phyloP scores from a whole-genome alignment of 2,113 vertebrate genomes.

The Brachirus orientalis region DNA sequence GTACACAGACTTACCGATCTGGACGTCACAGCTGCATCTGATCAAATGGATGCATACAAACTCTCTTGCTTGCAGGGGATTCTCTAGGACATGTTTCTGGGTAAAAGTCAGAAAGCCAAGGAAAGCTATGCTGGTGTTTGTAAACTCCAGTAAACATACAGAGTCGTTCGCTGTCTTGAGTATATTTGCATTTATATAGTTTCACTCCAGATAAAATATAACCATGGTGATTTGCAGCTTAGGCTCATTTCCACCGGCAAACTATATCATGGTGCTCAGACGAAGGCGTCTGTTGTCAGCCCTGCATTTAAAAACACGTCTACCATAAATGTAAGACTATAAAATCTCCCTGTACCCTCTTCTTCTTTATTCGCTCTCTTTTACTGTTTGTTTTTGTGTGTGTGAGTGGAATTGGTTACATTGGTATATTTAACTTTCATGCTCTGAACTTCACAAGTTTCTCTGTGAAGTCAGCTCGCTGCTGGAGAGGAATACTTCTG shows the following conservation, averaged over 20 bases:
- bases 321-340: constrained; percentile 8
- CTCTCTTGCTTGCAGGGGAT: constrained; percentile 48
- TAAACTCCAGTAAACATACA: constrained; percentile 61
- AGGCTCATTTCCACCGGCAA: constrained; percentile 32
- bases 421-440: constrained; percentile 47
- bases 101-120: constrained; percentile 46
- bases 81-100: constrained; percentile 40
- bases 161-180: constrained; percentile 32
- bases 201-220: constrained; percentile 40
- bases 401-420: not conserved
- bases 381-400: constrained; percentile 17
- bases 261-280: not conserved
- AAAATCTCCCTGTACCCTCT: not conserved
- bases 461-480: constrained; percentile 34
- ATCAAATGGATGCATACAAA: constrained; percentile 52
- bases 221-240: constrained; percentile 31
- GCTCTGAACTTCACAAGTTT: constrained; percentile 36
- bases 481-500: constrained; percentile 58
- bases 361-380: constrained; percentile 5
- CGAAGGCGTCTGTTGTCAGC: too few relatives aligned
- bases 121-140: constrained; percentile 58
- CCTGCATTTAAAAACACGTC: not conserved
- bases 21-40: constrained; percentile 60
- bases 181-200: constrained; percentile 50
- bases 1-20: constrained; percentile 26